These are phyloP conservation scores for Nannospalax galili DNA, from an alignment of 2,113 vertebrate genomes.

Conservation along the genomic window DNA sequence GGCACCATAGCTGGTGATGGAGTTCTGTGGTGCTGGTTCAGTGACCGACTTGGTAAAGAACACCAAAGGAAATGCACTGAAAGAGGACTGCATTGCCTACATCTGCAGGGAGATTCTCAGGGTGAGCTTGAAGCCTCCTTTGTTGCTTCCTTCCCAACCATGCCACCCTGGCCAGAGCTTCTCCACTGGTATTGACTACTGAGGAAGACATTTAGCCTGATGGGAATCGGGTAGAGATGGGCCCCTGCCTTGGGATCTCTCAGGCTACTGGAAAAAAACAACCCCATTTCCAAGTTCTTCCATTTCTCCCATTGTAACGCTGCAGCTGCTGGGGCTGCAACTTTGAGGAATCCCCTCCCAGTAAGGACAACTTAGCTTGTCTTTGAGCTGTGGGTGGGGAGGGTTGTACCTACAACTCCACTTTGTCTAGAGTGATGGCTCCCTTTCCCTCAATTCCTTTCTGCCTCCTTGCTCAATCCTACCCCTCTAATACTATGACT, in stretches of 20 bases:
- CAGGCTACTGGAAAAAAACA: not conserved
- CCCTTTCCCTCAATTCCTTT: not conserved
- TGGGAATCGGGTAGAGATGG: not conserved
- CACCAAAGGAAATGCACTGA: conserved; percentile 94
- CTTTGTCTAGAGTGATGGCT: not conserved
- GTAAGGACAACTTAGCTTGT: not conserved
- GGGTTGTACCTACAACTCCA: too few relatives aligned
- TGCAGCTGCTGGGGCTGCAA: not conserved
- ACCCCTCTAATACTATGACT: not conserved
- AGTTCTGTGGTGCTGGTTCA: conserved; percentile 95
- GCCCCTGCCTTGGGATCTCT: not conserved
- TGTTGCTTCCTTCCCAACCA: accelerated
- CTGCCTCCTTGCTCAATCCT: not conserved
- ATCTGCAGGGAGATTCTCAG: conserved; percentile 95
- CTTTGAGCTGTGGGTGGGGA: not conserved
- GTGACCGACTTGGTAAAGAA: conserved; percentile 96
- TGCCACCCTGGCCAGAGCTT: not conserved
- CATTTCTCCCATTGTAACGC: not conserved
- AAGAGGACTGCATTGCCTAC: conserved; percentile 96
- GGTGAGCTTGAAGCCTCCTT: conserved; percentile 81
- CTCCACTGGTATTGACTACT: not conserved
- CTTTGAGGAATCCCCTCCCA: not conserved
- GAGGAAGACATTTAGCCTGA: not conserved
- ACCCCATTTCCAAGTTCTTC: not conserved
- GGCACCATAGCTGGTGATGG: conserved; percentile 92